Evolutionary conservation across 2,797 vertebrate genomes (phyloP).

Genomic region (Miopithecus talapoin): DNA sequence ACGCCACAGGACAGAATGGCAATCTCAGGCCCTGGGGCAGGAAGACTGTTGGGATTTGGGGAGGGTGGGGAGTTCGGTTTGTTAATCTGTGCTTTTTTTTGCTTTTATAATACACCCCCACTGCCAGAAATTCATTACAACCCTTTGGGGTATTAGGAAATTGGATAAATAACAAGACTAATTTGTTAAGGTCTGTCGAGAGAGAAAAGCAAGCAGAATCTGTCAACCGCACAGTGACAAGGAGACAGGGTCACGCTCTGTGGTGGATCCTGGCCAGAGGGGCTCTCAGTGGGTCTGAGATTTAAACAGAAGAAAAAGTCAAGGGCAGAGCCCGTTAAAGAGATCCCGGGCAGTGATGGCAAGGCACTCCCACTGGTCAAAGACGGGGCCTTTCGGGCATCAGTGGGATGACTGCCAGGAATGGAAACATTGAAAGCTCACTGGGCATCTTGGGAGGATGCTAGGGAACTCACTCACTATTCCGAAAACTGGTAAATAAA

Average conservation of each 20-base stretch:
- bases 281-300: not conserved
- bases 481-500: not conserved
- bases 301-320: not conserved
- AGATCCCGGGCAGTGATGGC: not conserved
- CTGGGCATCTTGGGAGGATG: rapidly evolving
- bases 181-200: not conserved
- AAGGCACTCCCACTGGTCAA: rapidly evolving
- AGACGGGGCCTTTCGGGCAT: rapidly evolving
- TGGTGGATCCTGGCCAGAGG: rapidly evolving
- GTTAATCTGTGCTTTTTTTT: not conserved
- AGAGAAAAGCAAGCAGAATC: not conserved
- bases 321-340: not conserved
- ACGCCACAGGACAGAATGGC: rapidly evolving
- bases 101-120: not conserved
- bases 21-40: not conserved
- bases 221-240: not conserved
- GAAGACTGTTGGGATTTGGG: not conserved
- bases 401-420: rapidly evolving
- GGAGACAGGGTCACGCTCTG: too few relatives aligned
- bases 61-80: not conserved
- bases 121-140: conserved; percentile 1
- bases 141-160: conserved; percentile 30
- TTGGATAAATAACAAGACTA: conserved; percentile 13
- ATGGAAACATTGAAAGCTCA: rapidly evolving
- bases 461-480: not conserved